phyloP scores from a whole-genome alignment of 2,888 invertebrate species.

The Stratiomys singularior region DNA sequence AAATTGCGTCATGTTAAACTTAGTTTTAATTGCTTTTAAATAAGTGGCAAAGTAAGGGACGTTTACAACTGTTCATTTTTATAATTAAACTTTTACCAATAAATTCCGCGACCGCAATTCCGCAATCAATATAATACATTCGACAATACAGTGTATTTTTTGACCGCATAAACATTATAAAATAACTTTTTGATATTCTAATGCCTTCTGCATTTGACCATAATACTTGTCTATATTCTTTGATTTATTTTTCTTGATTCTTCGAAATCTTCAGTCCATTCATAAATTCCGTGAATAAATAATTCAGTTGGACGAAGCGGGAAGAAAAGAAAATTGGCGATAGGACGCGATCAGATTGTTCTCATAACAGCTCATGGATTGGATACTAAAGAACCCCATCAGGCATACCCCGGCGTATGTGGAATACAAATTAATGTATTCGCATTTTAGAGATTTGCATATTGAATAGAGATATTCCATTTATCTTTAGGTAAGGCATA shows the following conservation, averaged over 20 bases:
- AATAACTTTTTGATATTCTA: no score
- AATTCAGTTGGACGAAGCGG: background rate
- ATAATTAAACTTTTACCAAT: no score
- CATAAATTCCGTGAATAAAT: constrained; percentile 27
- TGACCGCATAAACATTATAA: no score
- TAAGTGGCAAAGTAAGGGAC: no score
- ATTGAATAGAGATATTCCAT: background rate
- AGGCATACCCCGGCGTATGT: background rate
- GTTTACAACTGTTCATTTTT: no score
- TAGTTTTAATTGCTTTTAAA: no score
- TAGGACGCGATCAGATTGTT: constrained; percentile 1
- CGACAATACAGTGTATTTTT: no score
- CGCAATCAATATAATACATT: no score
- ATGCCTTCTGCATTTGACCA: no score
- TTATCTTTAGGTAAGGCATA: no score
- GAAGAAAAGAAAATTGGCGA: background rate
- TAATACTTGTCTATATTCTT: background rate
- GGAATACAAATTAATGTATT: background rate
- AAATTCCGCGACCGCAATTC: no score
- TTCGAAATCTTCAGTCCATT: constrained; percentile 6
- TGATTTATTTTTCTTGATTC: background rate
- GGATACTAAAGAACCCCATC: background rate
- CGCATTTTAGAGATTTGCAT: background rate
- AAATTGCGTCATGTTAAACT: no score
- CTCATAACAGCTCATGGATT: background rate